These are phyloP conservation scores for Micropoecilia bifurca DNA, from an alignment of 2,797 vertebrate genomes.

Conservation along the genomic window DNA sequence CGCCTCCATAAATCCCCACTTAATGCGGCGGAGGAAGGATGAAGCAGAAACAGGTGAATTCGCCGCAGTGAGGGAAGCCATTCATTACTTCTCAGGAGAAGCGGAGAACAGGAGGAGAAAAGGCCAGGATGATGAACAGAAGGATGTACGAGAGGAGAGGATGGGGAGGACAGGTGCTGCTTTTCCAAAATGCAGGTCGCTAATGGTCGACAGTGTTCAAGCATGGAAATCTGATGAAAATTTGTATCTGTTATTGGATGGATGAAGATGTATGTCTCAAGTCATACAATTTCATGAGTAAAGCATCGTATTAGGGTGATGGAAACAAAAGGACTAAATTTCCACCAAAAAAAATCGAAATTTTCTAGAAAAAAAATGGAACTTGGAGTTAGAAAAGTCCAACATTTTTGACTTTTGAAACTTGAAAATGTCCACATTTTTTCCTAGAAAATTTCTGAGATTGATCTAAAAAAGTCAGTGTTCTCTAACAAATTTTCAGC, in stretches of 20 bases:
- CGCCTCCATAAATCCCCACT: constrained; percentile 79
- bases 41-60: constrained; percentile 79
- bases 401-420: too few relatives aligned
- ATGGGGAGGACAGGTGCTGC: background rate
- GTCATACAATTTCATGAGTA: background rate
- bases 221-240: background rate
- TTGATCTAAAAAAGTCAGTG: too few relatives aligned
- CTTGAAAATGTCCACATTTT: too few relatives aligned
- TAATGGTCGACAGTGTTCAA: fast-evolving
- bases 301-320: too few relatives aligned
- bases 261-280: background rate
- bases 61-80: constrained; percentile 61
- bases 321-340: too few relatives aligned
- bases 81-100: constrained; percentile 69
- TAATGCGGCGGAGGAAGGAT: constrained; percentile 75
- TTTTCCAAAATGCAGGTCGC: background rate
- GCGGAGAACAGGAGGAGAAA: constrained; percentile 33
- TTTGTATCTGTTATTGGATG: background rate
- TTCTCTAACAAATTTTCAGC: too few relatives aligned
- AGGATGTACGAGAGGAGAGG: constrained; percentile 33
- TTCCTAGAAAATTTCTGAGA: too few relatives aligned
- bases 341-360: too few relatives aligned
- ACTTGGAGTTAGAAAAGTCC: too few relatives aligned
- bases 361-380: too few relatives aligned
- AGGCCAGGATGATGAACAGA: constrained; percentile 56